These are phyloP conservation scores for Acanthosepion lycidas DNA, from an alignment of 2,888 invertebrate species.

Conservation along the genomic window DNA sequence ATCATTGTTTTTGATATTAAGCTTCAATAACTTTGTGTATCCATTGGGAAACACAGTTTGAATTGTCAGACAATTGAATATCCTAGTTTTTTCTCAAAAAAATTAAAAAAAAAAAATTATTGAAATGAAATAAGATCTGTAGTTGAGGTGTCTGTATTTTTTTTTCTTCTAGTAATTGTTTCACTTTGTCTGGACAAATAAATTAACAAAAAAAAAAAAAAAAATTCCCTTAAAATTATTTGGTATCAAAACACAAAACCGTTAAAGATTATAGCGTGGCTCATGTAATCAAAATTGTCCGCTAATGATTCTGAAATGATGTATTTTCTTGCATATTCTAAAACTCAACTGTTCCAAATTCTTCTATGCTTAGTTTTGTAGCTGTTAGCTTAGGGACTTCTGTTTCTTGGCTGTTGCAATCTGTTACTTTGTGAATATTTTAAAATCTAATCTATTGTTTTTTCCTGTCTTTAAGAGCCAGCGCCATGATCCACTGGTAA, in stretches of 20 bases:
- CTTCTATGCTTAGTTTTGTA: background rate
- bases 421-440: slow-evolving; percentile 24
- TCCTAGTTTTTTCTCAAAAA: background rate
- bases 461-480: slow-evolving; percentile 33
- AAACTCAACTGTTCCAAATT: background rate
- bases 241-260: background rate
- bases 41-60: background rate
- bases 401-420: slow-evolving; percentile 33
- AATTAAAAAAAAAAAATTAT: background rate
- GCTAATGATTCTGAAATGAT: background rate
- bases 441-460: background rate
- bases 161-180: background rate
- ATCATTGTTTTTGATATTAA: background rate
- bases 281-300: background rate
- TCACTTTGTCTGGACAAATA: background rate
- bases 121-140: background rate
- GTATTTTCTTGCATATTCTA: background rate
- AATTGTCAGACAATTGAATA: background rate
- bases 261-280: background rate
- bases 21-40: background rate
- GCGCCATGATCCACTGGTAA: slow-evolving; percentile 33
- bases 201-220: background rate
- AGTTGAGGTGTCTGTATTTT: background rate
- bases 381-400: slow-evolving; percentile 17
- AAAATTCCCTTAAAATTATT: background rate